phyloP scores from a whole-genome alignment of 1,140 invertebrate species.

The Lepidurus couesii region DNA sequence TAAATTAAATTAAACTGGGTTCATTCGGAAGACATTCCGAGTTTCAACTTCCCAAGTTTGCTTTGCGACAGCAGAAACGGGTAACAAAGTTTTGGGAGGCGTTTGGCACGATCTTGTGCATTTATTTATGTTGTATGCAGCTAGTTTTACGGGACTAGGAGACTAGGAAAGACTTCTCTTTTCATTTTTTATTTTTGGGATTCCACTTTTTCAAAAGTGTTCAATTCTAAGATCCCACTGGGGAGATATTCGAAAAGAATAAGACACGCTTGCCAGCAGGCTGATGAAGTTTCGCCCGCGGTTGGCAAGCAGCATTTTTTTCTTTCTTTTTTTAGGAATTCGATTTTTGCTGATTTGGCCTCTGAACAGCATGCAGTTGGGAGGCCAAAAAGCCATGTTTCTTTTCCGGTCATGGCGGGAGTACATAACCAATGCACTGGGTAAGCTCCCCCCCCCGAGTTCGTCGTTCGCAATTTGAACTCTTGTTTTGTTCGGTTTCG shows the following conservation, averaged over 20 bases:
- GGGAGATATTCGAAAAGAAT: constrained; percentile 16
- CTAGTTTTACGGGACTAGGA: background rate
- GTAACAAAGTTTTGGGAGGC: background rate
- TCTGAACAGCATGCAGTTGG: background rate
- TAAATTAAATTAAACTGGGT: no score
- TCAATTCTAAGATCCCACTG: background rate
- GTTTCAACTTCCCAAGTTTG: no score
- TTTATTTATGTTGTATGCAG: background rate
- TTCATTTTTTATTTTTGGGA: background rate
- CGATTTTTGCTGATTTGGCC: constrained; percentile 10
- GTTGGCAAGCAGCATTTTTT: constrained; percentile 13
- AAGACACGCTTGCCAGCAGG: constrained; percentile 11
- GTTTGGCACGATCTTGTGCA: background rate
- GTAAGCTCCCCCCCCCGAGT: background rate
- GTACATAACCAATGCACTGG: background rate
- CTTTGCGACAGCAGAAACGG: no score
- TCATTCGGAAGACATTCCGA: no score
- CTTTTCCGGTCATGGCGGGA: background rate
- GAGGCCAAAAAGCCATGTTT: background rate
- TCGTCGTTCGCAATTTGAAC: background rate
- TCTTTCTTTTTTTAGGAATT: background rate
- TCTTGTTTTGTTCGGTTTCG: background rate
- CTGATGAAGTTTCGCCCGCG: constrained; percentile 2
- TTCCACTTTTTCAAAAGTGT: background rate
- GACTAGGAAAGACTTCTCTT: background rate